These are phyloP conservation scores for Drosophila saltans DNA, from an alignment of 1,140 invertebrate species.

Conservation along the genomic window DNA sequence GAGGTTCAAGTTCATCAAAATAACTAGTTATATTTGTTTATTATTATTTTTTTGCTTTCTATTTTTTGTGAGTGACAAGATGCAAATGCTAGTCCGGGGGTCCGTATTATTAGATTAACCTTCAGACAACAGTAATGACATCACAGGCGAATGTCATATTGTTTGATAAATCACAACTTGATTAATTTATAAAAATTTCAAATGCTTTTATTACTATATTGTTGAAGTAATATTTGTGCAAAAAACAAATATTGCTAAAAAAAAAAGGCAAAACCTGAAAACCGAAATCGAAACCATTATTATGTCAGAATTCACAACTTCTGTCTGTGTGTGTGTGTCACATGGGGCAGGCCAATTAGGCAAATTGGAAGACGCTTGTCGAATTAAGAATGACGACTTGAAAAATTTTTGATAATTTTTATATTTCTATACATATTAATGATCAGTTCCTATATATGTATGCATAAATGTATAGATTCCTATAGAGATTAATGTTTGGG, in stretches of 20 bases:
- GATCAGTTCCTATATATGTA: conserved; percentile 29
- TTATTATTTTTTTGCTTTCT: conserved; percentile 24
- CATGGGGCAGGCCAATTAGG: conserved; percentile 64
- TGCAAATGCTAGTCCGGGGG: background rate
- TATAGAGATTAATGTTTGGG: conserved; percentile 14
- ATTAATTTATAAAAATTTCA: conserved; percentile 75
- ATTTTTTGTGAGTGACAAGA: conserved; percentile 11
- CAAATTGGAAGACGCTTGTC: conserved; percentile 67
- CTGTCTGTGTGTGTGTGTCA: conserved; percentile 14
- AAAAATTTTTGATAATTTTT: background rate
- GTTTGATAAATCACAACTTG: conserved; percentile 74
- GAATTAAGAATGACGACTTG: conserved; percentile 60
- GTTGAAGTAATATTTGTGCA: conserved; percentile 36
- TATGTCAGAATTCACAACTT: conserved; percentile 32
- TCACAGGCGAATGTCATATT: conserved; percentile 53
- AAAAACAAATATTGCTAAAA: conserved; percentile 44
- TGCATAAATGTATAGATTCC: background rate
- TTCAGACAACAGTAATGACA: conserved; percentile 68
- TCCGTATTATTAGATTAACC: conserved; percentile 73
- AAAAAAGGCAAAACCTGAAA: background rate
- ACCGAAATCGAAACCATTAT: conserved; percentile 21
- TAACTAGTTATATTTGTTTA: conserved; percentile 55
- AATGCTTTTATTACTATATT: conserved; percentile 33
- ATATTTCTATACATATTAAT: conserved; percentile 53
- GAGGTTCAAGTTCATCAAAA: conserved; percentile 66